These are phyloP conservation scores for Orussus abietinus DNA, from an alignment of 1,140 invertebrate genomes.

Conservation along the genomic window DNA sequence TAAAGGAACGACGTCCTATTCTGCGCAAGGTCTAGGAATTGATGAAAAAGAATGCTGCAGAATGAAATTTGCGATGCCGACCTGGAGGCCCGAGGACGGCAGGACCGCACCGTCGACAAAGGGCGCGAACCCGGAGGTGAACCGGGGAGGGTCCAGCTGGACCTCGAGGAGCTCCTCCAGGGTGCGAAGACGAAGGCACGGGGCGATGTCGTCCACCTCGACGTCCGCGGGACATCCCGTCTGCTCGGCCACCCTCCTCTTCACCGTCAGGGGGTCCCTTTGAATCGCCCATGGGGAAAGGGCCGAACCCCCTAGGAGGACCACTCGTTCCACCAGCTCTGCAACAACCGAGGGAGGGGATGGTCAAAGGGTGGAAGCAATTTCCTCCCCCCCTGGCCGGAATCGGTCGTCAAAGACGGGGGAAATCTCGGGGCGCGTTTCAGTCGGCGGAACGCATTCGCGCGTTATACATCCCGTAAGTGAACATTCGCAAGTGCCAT, in stretches of 20 bases:
- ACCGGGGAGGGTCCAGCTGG: constrained; percentile 71
- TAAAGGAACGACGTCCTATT: too few species aligned
- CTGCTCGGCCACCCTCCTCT: constrained; percentile 73
- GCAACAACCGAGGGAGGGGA: constrained; percentile 34
- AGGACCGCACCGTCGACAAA: constrained; percentile 83
- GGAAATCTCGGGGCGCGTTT: constrained; percentile 5
- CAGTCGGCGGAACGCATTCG: constrained; percentile 1
- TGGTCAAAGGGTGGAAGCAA: constrained; percentile 1
- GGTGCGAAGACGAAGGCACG: constrained; percentile 73
- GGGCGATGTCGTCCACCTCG: constrained; percentile 74
- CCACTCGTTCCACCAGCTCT: constrained; percentile 86
- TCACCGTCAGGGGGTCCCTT: constrained; percentile 76
- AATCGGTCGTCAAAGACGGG: constrained; percentile 6
- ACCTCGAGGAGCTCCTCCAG: constrained; percentile 69
- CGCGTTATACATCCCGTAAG: too few species aligned
- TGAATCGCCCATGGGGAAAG: constrained; percentile 92
- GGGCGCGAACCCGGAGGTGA: constrained; percentile 83
- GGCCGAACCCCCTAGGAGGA: constrained; percentile 92
- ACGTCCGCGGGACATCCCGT: constrained; percentile 75
- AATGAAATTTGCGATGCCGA: constrained; percentile 22
- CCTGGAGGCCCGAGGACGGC: constrained; percentile 38
- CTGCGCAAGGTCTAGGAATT: too few species aligned
- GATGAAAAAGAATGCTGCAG: too few species aligned
- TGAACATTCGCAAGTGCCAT: too few species aligned
- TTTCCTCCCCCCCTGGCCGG: constrained; percentile 1